Evolutionary conservation across 2,888 invertebrate species (phyloP).

Genomic region (Thecocarcelia acutangulata): DNA sequence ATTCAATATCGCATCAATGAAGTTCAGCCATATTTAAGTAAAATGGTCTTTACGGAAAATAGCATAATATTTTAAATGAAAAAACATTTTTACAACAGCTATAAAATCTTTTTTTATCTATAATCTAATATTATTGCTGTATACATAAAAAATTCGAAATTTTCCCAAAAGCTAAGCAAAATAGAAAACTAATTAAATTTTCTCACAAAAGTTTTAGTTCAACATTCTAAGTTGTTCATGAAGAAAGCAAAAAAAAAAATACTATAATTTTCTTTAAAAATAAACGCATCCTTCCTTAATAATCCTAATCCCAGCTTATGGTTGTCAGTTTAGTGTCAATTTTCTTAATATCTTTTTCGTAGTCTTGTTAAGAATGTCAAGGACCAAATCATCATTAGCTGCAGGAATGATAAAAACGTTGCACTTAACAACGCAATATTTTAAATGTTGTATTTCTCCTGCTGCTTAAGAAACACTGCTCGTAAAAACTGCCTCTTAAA

Average conservation of each 20-base stretch:
- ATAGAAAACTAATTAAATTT: no score
- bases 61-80: no score
- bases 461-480: neutral
- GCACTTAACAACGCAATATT: slow-evolving; percentile 26
- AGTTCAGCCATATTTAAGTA: no score
- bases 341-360: slow-evolving; percentile 32
- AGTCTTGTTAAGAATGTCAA: slow-evolving; percentile 8
- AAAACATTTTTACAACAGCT: no score
- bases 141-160: no score
- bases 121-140: no score
- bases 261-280: slow-evolving; percentile 13
- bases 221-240: no score
- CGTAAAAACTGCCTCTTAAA: neutral
- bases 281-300: slow-evolving; percentile 45
- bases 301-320: slow-evolving; percentile 71
- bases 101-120: no score
- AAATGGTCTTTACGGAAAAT: no score
- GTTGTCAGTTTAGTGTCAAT: slow-evolving; percentile 64
- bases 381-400: slow-evolving; percentile 9
- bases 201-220: no score
- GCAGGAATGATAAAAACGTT: slow-evolving; percentile 6
- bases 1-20: no score
- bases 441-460: slow-evolving; percentile 1
- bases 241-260: neutral
- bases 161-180: no score